Conservation (phyloP, 2,113 vertebrate species). For the Sturnira hondurensis region DNA sequence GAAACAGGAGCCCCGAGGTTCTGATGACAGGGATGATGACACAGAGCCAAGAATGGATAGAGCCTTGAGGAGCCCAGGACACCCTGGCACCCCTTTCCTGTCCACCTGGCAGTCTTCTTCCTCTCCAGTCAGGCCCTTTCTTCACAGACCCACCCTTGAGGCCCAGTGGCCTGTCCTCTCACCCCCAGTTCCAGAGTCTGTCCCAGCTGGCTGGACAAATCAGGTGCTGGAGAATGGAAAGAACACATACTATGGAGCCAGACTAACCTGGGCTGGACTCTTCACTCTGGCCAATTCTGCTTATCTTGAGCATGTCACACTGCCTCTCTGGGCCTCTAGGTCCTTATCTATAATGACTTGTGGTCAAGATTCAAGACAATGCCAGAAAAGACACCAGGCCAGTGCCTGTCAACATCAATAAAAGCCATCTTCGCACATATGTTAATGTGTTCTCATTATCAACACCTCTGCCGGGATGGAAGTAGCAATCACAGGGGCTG, state of each 20-base stretch:
- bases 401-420: neutral
- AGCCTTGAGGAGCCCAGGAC: neutral
- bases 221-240: neutral
- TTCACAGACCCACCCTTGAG: neutral
- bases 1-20: neutral
- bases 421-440: neutral
- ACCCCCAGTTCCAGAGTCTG: neutral
- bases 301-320: neutral
- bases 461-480: neutral
- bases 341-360: neutral
- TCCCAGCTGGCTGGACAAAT: neutral
- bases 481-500: neutral
- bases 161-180: neutral
- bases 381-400: neutral
- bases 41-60: neutral
- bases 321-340: neutral
- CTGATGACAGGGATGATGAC: neutral
- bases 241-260: neutral
- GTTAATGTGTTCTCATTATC: neutral
- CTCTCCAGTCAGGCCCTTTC: neutral
- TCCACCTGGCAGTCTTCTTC: neutral
- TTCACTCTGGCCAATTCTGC: neutral
- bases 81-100: neutral
- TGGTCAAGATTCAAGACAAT: neutral
- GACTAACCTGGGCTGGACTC: neutral